Evolutionary conservation across 2,888 invertebrate species (phyloP), one percentile per base, ranked within the genome.

Genomic region (Ceriagrion tenellum): DNA sequence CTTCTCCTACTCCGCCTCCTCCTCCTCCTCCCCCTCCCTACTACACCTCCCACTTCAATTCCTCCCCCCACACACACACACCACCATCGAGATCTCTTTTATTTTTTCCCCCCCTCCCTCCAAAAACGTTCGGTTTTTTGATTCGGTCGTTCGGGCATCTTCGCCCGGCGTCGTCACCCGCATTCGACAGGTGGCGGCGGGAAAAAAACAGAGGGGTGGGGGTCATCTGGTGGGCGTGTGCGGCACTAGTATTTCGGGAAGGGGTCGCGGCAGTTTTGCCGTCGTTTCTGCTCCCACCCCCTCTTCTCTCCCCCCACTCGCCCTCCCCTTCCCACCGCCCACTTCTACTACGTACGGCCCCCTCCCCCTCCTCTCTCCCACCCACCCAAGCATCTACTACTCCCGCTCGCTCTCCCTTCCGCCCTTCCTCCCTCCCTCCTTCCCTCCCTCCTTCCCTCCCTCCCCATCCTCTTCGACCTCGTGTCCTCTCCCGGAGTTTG

Each of bases 111-210:
- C 8, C 18, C 26, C 55, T 47, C 10, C 35, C 47, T 13, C n/a
- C 47, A 10, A 8, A 12, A 26, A 1, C 23, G 56, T 91, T 69
- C 63, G 91, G 63, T 69, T 91, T 91, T 91, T 91, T 40, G 91
- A 91, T 56, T 30, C 59, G 59, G 91, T 63, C 93, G 93, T 69
- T 93, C 93, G 93, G 93, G 93, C 74, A 47, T 93, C 93, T 93
- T 93, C 93, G 93, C 74, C 93, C 93, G 47, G 93, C 93, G 69
- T 74, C 93, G 93, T 93, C 93, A 93, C 6, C 93, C 93, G 93
- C 93, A 93, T 93, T 93, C 93, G 93, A 93, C 93, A 93, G 93
- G 93, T 93, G 93, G 93, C 93, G 93, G 93, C 93, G 93, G 93
- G 93, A 93, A 93, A 93, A 93, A 93, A 93, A 69, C 26, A 26